Evolutionary conservation across 2,888 invertebrate species (phyloP).

Genomic region (Criorhina ranunculi): DNA sequence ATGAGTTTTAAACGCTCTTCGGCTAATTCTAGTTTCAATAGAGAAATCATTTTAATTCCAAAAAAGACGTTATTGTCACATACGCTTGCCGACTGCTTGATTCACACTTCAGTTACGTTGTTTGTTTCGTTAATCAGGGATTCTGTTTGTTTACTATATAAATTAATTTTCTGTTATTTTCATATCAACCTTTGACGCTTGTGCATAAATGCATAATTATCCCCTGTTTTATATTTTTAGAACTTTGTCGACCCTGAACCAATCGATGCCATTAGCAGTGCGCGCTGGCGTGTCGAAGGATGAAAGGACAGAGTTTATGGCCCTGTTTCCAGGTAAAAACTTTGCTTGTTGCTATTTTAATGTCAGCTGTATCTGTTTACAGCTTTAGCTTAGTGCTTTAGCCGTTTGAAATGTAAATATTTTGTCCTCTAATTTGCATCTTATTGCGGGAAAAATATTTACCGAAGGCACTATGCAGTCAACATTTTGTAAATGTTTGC

Average conservation of each 20-base stretch:
- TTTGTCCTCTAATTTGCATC: conserved; percentile 6
- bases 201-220: not conserved
- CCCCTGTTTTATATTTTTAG: conserved; percentile 77
- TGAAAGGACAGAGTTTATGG: conserved; percentile 94
- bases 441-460: conserved; percentile 21
- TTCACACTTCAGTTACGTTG: not conserved
- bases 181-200: not conserved
- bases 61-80: not conserved
- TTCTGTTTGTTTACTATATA: not conserved
- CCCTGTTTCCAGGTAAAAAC: conserved; percentile 89
- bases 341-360: not conserved
- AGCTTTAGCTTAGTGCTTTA: not conserved
- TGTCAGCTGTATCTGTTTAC: not conserved
- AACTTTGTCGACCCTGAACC: conserved; percentile 83
- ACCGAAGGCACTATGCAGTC: not conserved
- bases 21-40: too few species aligned
- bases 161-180: not conserved
- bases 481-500: not conserved
- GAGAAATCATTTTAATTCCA: not conserved
- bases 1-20: too few species aligned
- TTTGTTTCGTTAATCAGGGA: not conserved
- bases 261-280: conserved; percentile 85
- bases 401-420: not conserved
- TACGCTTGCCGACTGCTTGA: not conserved
- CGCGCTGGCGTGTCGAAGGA: conserved; percentile 90